Evolutionary conservation across 2,797 vertebrate species (phyloP), one percentile per base, ranked within the genome.

Genomic region (Diceros bicornis): DNA sequence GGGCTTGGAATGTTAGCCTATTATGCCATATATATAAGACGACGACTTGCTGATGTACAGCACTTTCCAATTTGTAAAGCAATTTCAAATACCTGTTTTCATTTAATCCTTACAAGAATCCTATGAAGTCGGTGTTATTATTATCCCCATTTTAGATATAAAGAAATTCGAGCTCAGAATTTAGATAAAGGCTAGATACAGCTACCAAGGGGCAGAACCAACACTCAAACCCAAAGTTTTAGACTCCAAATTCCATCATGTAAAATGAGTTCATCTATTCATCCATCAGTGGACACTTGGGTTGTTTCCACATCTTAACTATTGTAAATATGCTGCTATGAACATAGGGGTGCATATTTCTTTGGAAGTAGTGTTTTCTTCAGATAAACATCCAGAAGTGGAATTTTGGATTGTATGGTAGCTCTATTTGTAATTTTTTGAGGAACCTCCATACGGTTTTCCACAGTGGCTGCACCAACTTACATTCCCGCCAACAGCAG

Each of bases 91-190:
- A 18, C 4, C 77, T 41, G 59, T 61, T 95, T 95, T 91, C 52
- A 96, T 20, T 92, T 44, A 83, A 74, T 71, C 29, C 50, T 92
- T 87, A 81, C 6, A 84, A 86, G 47, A 92, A 64, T 25, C 12
- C 47, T 62, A 61, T 50, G 34, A 95, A 71, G 9, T 21, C 34
- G n/a, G 20, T 29, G 85, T 88, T 75, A 83, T 82, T 74, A 90
- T 95, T 20, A 61, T 68, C 11, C 64, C 44, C n/a, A 47, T 57
- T 96, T 94, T 68, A 96, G 64, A 89, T 57, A 95, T 20, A 86
- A 89, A 74, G 74, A 97, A 94, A 98, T 32, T 91, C 23, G 82
- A 95, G 18, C 79, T 96, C 29, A 21, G 52, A 95, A 84, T 89
- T 97, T 93, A 95, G 89, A 84, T 64, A 82, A 86, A 82, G 25